Evolutionary conservation across 2,888 invertebrate genomes (phyloP).

Genomic region (Anodontia alba): DNA sequence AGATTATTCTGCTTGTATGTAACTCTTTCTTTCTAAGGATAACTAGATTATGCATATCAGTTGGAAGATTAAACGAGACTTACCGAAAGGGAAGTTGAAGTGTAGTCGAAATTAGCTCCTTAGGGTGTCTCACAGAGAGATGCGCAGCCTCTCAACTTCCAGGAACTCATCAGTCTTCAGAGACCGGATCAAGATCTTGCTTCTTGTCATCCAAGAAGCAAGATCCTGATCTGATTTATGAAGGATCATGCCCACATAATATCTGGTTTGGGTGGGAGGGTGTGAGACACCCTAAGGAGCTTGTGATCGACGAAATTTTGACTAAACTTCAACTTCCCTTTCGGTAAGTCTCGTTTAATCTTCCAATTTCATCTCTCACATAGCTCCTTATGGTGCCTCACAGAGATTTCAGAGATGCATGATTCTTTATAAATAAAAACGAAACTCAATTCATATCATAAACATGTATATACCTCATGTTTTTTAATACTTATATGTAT

Average conservation of each 20-base stretch:
- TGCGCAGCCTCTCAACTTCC: too few species aligned
- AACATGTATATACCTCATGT: background rate
- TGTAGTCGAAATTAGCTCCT: background rate
- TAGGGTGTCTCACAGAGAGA: too few species aligned
- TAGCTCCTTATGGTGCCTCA: too few species aligned
- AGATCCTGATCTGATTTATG: background rate
- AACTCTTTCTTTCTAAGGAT: too few species aligned
- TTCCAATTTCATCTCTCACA: slow-evolving; percentile 30
- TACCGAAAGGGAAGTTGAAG: too few species aligned
- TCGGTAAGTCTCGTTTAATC: slow-evolving; percentile 51
- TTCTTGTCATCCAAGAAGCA: background rate
- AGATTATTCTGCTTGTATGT: too few species aligned
- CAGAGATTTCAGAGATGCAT: slow-evolving; percentile 48
- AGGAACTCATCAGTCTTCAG: too few species aligned
- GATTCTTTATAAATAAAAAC: slow-evolving; percentile 9
- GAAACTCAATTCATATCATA: background rate
- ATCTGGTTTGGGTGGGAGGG: slow-evolving; percentile 28
- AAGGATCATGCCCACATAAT: background rate
- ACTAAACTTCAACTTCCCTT: slow-evolving; percentile 43
- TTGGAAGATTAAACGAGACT: too few species aligned
- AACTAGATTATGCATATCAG: too few species aligned
- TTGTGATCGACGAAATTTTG: too few species aligned
- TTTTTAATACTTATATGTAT: too few species aligned
- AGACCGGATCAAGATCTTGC: background rate
- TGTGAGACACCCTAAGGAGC: slow-evolving; percentile 47